A percentile compares a stretch with the other conserved stretches of the same genome.
Conservation (phyloP, 2,797 vertebrate genomes). For the Sebastiscus albofasciatus region DNA sequence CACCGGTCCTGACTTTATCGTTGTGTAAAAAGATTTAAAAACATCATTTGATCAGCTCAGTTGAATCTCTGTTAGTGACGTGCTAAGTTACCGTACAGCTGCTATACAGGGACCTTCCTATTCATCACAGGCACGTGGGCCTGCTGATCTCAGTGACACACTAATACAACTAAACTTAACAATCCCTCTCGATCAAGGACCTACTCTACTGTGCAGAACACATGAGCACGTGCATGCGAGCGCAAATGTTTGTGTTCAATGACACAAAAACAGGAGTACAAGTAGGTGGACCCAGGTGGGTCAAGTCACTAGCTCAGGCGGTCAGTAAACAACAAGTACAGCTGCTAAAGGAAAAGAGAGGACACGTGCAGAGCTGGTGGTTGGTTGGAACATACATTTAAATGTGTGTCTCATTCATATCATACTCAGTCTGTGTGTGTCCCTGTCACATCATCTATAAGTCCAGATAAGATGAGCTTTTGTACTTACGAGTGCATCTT, state of each 20-base stretch:
- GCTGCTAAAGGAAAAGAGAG: constrained; percentile 18
- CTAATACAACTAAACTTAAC: constrained; percentile 33
- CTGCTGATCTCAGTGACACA: constrained; percentile 34
- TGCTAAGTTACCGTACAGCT: constrained; percentile 4
- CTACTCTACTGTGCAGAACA: not conserved
- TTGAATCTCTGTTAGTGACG: not conserved
- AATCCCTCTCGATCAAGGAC: not conserved
- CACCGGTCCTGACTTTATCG: not conserved
- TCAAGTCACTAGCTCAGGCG: constrained; percentile 42
- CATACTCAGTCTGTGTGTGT: not conserved
- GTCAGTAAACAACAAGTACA: not conserved
- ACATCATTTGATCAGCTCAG: not conserved
- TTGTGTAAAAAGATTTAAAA: not conserved
- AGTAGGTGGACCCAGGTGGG: constrained; percentile 43
- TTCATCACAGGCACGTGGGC: constrained; percentile 43
- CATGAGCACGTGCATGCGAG: not conserved
- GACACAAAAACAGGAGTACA: not conserved
- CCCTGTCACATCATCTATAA: not conserved
- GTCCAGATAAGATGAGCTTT: not conserved
- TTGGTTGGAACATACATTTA: not conserved
- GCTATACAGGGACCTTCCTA: not conserved
- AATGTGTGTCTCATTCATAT: not conserved
- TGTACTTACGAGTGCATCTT: not conserved
- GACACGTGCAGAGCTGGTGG: constrained; percentile 29
- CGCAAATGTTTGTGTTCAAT: not conserved